Evolutionary conservation across 2,113 vertebrate genomes (phyloP).

Genomic region (Emydura subglobosa): DNA sequence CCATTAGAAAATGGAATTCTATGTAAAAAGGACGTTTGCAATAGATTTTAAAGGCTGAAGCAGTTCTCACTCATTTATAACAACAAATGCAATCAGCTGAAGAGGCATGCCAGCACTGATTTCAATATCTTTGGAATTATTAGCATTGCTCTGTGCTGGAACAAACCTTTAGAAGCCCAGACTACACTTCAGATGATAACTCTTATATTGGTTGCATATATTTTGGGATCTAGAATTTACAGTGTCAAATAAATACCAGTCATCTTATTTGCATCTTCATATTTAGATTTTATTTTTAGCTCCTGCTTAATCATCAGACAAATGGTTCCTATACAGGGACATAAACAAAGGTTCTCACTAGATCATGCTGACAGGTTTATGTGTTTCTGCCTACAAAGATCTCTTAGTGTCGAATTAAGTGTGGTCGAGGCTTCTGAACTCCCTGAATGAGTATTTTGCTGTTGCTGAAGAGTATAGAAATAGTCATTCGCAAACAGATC

Average conservation of each 20-base stretch:
- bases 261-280: slow-evolving; percentile 18
- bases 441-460: slow-evolving; percentile 21
- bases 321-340: background rate
- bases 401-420: slow-evolving; percentile 25
- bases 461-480: slow-evolving; percentile 23
- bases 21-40: background rate
- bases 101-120: fast-evolving
- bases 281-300: slow-evolving; percentile 12
- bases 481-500: slow-evolving; percentile 25
- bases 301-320: background rate
- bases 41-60: background rate
- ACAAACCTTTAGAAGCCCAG: background rate
- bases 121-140: background rate
- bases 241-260: background rate
- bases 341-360: slow-evolving; percentile 13
- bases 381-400: background rate
- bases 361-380: background rate
- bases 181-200: background rate
- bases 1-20: background rate
- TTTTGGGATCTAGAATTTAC: background rate
- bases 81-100: background rate
- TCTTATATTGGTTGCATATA: background rate
- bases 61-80: background rate
- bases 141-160: background rate
- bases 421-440: background rate